These are phyloP conservation scores for Heterocephalus glaber DNA, from an alignment of 2,113 vertebrate species.

Conservation along the genomic window DNA sequence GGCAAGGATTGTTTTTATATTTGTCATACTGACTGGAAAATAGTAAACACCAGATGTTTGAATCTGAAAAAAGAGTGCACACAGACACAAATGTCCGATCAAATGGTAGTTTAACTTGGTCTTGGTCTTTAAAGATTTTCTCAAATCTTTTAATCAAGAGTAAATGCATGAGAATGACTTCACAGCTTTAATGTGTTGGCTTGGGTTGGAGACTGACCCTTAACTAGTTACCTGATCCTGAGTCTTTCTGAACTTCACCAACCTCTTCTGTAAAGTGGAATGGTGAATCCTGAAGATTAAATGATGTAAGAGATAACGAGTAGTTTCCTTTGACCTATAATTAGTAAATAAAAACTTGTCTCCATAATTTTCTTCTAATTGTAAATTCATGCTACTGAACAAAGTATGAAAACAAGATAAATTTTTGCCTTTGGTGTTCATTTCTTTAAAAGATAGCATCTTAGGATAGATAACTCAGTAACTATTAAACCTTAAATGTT, in stretches of 20 bases:
- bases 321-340: conserved; percentile 5
- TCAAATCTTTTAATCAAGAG: conserved; percentile 14
- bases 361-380: conserved; percentile 19
- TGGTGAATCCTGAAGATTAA: conserved; percentile 23
- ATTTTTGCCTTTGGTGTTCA: not conserved
- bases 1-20: not conserved
- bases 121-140: not conserved
- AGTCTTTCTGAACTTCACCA: conserved; percentile 24
- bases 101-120: conserved; percentile 39
- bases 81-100: not conserved
- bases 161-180: conserved; percentile 28
- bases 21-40: conserved; percentile 36
- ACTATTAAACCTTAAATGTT: not conserved
- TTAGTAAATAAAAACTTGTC: not conserved
- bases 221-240: conserved; percentile 5
- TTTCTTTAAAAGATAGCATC: conserved; percentile 27
- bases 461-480: not conserved
- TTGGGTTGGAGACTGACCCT: conserved; percentile 47
- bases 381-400: not conserved
- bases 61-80: not conserved
- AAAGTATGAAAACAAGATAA: not conserved
- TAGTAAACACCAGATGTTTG: conserved; percentile 35
- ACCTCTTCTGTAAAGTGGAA: conserved; percentile 10
- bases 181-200: not conserved
- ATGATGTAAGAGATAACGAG: not conserved